phyloP scores from a whole-genome alignment of 2,797 vertebrate species.

The Enteromius treurensis region DNA sequence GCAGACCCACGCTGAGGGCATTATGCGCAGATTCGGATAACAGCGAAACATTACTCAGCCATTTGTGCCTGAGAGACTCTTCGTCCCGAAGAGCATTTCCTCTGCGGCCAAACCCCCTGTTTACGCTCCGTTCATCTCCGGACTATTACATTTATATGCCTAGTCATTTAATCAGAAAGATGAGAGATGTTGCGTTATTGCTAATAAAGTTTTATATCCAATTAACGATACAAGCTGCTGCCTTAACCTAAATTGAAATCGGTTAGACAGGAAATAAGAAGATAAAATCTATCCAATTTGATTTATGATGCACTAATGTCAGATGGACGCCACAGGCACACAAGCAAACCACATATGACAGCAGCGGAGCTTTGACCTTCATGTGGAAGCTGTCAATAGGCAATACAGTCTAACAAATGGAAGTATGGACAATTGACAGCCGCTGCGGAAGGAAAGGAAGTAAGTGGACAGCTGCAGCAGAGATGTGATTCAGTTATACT shows the following conservation, averaged over 20 bases:
- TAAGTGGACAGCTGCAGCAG: slow-evolving; percentile 39
- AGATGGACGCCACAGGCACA: slow-evolving; percentile 36
- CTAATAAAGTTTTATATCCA: slow-evolving; percentile 44
- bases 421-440: slow-evolving; percentile 9
- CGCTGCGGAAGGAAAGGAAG: slow-evolving; percentile 13
- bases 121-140: slow-evolving; percentile 46
- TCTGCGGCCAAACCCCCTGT: not conserved
- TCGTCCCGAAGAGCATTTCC: slow-evolving; percentile 23
- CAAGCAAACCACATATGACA: slow-evolving; percentile 31
- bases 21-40: slow-evolving; percentile 17
- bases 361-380: slow-evolving; percentile 44
- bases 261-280: slow-evolving; percentile 50
- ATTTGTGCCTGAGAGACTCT: slow-evolving; percentile 29
- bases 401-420: slow-evolving; percentile 39
- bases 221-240: slow-evolving; percentile 46
- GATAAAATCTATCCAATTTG: slow-evolving; percentile 49
- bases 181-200: slow-evolving; percentile 22
- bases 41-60: slow-evolving; percentile 36
- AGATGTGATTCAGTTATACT: slow-evolving; percentile 39
- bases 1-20: slow-evolving; percentile 22
- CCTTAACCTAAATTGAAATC: slow-evolving; percentile 47
- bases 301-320: slow-evolving; percentile 40
- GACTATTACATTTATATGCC: slow-evolving; percentile 45
- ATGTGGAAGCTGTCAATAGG: slow-evolving; percentile 49
- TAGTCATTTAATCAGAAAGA: slow-evolving; percentile 48